These are phyloP conservation scores for Calidris pygmaea DNA, from an alignment of 2,113 vertebrate genomes.

Conservation along the genomic window DNA sequence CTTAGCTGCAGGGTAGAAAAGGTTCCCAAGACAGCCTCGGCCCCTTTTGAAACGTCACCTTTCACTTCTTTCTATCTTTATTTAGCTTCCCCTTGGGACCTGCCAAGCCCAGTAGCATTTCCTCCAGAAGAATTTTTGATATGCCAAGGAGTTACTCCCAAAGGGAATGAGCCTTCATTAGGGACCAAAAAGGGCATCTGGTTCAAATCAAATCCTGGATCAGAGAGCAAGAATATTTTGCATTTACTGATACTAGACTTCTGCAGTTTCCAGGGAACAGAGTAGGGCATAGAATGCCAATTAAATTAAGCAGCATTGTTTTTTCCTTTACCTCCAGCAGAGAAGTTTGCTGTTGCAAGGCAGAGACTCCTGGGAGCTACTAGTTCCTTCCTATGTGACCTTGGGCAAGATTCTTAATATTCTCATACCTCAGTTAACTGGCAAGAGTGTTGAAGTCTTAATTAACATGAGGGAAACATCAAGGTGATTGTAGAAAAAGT, in stretches of 20 bases:
- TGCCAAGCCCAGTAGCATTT: conserved; percentile 24
- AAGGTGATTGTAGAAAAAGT: not conserved
- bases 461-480: not conserved
- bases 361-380: not conserved
- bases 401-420: conserved; percentile 9
- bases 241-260: not conserved
- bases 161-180: not conserved
- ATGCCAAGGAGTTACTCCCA: conserved; percentile 6
- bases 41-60: not conserved
- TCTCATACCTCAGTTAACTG: not conserved
- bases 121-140: not conserved
- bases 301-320: conserved; percentile 30
- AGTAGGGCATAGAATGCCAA: conserved; percentile 6
- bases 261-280: not conserved
- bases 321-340: not conserved
- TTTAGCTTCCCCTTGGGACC: not conserved
- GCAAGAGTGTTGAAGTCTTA: conserved; percentile 7
- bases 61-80: not conserved
- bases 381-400: not conserved
- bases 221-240: not conserved
- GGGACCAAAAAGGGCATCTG: conserved; percentile 22
- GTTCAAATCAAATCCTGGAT: conserved; percentile 48
- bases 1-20: not conserved
- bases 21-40: not conserved
- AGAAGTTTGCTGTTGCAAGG: not conserved